phyloP scores from a whole-genome alignment of 2,797 vertebrate species.

The Taeniopygia guttata region DNA sequence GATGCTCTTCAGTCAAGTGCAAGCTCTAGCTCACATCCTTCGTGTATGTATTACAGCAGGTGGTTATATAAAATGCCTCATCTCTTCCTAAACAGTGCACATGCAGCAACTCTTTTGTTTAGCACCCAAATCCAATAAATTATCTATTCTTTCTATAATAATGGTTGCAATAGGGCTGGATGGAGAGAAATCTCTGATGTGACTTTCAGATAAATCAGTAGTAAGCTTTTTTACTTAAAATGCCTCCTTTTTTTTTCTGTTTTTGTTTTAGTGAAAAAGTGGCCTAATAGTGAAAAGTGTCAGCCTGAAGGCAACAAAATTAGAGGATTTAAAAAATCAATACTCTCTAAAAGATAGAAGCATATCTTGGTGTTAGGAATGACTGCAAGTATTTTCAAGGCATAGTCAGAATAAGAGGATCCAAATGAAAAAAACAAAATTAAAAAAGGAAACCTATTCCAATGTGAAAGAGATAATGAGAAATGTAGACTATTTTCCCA shows the following conservation, averaged over 20 bases:
- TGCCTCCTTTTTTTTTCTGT: background rate
- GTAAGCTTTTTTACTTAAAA: background rate
- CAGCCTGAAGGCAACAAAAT: constrained; percentile 15
- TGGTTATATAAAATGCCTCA: background rate
- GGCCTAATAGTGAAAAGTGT: constrained; percentile 2
- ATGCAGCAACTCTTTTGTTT: background rate
- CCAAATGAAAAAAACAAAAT: background rate
- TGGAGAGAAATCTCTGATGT: background rate
- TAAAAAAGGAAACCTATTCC: background rate
- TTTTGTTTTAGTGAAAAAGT: background rate
- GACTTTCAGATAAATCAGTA: background rate
- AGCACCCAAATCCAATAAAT: background rate
- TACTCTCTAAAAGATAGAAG: background rate
- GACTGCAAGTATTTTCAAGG: background rate
- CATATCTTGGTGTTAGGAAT: background rate
- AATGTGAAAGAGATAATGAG: background rate
- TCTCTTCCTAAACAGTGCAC: background rate
- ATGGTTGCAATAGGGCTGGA: background rate
- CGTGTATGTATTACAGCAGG: background rate
- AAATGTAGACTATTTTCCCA: background rate
- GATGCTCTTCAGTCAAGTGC: background rate
- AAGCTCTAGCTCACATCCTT: background rate
- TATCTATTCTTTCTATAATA: background rate
- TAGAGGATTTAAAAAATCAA: constrained; percentile 33
- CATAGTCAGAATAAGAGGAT: background rate